These are phyloP conservation scores for Nephila pilipes DNA, from an alignment of 1,140 invertebrate species.

Conservation along the genomic window DNA sequence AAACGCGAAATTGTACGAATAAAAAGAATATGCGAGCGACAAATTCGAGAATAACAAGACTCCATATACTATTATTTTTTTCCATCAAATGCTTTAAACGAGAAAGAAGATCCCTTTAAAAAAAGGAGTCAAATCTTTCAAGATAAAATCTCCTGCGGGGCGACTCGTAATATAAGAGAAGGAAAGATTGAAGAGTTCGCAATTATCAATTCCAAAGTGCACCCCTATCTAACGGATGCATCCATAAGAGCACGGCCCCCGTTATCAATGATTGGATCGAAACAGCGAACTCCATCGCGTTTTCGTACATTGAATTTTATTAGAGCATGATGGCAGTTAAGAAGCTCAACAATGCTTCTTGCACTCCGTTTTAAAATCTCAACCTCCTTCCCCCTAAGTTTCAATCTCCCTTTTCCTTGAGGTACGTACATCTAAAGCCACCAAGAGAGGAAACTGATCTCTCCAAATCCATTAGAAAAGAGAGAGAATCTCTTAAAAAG, in stretches of 20 bases:
- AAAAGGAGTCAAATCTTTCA: background rate
- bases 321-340: conserved; percentile 65
- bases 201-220: conserved; percentile 51
- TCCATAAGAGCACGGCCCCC: background rate
- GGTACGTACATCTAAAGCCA: conserved; percentile 25
- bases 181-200: background rate
- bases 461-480: conserved; percentile 68
- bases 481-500: conserved; percentile 67
- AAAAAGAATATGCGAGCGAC: too few species aligned
- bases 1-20: too few species aligned
- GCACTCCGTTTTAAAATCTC: conserved; percentile 25
- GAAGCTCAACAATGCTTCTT: conserved; percentile 55
- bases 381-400: background rate
- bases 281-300: conserved; percentile 6
- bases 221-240: conserved; percentile 6
- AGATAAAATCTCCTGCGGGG: background rate
- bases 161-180: background rate
- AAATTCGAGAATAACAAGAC: too few species aligned
- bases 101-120: background rate
- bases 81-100: too few species aligned
- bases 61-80: too few species aligned
- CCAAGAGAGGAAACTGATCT: conserved; percentile 65
- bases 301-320: conserved; percentile 67
- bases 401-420: conserved; percentile 38
- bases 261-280: conserved; percentile 38